phyloP scores from a whole-genome alignment of 2,888 invertebrate species.

The Lasioglossum lativentre region DNA sequence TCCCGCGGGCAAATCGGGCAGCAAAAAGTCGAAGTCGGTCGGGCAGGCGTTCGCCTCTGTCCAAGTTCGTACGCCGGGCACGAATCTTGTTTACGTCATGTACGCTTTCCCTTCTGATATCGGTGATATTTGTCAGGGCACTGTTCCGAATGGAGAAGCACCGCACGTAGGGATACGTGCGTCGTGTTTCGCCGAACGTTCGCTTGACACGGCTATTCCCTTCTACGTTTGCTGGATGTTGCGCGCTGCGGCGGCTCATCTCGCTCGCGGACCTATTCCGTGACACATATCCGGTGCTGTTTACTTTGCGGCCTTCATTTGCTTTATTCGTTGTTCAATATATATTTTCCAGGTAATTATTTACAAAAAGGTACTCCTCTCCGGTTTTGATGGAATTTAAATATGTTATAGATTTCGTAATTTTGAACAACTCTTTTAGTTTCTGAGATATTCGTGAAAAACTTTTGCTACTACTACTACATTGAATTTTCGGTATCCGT shows the following conservation, averaged over 20 bases:
- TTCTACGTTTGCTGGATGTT: constrained; percentile 26
- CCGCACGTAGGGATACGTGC: constrained; percentile 58
- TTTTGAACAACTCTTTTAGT: no score
- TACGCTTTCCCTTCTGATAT: constrained; percentile 72
- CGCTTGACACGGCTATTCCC: constrained; percentile 44
- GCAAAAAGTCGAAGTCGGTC: background rate
- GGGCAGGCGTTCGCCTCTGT: constrained; percentile 23
- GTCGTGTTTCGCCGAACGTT: constrained; percentile 50
- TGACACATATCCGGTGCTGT: background rate
- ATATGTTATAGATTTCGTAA: no score
- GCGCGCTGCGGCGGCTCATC: background rate
- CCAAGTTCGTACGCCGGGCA: constrained; percentile 59
- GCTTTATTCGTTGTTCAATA: no score
- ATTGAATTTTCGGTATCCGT: no score
- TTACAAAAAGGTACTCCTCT: no score
- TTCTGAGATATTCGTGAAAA: no score
- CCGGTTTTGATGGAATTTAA: no score
- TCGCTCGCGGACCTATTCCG: background rate
- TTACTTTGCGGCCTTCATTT: no score
- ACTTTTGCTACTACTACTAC: no score
- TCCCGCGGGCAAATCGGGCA: background rate
- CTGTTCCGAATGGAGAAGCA: constrained; percentile 63
- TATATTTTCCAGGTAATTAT: no score
- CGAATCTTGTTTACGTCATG: constrained; percentile 73
- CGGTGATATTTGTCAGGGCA: constrained; percentile 69